phyloP scores from a whole-genome alignment of 35 echinoderm and acorn worm species.

The Patiria miniata region DNA sequence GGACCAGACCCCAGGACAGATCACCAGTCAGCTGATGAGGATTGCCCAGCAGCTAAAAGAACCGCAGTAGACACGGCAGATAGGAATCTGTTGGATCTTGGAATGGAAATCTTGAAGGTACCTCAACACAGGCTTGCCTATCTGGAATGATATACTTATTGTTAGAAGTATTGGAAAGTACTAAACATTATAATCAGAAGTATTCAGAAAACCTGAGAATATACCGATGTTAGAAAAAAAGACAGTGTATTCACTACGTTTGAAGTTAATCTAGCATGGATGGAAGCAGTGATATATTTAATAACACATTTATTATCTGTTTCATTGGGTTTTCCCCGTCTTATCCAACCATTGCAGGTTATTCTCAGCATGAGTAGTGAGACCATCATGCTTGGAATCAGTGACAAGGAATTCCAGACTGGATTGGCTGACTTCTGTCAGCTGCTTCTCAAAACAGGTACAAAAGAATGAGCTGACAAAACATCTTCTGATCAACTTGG shows the following conservation, averaged over 20 bases:
- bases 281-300: too few relatives aligned
- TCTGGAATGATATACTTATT: too few relatives aligned
- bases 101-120: neutral
- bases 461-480: neutral
- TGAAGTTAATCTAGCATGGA: too few relatives aligned
- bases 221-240: too few relatives aligned
- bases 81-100: conserved; percentile 11
- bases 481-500: neutral
- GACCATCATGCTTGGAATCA: conserved; percentile 44
- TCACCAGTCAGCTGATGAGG: neutral
- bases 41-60: conserved; percentile 15
- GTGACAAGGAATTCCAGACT: conserved; percentile 16
- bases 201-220: too few relatives aligned
- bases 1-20: conserved; percentile 10
- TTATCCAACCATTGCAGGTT: conserved; percentile 40
- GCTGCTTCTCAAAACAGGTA: conserved; percentile 60
- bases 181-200: too few relatives aligned
- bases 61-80: neutral
- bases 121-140: neutral
- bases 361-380: conserved; percentile 49
- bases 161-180: too few relatives aligned
- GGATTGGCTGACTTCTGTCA: conserved; percentile 47
- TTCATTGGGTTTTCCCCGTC: too few relatives aligned
- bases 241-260: too few relatives aligned
- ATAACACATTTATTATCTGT: too few relatives aligned